These are phyloP conservation scores for Eustalomyia histrio DNA, from an alignment of 2,888 invertebrate species.

Conservation along the genomic window DNA sequence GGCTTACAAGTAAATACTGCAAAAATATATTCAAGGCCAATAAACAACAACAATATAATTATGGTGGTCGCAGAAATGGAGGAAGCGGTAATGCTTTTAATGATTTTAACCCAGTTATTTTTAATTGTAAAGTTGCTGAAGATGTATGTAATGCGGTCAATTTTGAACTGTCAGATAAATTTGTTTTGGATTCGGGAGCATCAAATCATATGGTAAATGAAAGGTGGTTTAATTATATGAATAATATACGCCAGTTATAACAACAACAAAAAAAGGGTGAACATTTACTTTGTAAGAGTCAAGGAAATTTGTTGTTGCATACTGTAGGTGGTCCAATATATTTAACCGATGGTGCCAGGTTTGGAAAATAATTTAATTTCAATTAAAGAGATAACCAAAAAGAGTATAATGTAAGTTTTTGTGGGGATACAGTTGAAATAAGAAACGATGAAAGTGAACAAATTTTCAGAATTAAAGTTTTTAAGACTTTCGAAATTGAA, in stretches of 20 bases:
- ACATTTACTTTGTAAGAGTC: slow-evolving; percentile 1
- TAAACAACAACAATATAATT: slow-evolving; percentile 3
- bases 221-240: slow-evolving; percentile 18
- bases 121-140: slow-evolving; percentile 22
- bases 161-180: background rate
- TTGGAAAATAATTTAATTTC: slow-evolving; percentile 40
- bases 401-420: slow-evolving; percentile 24
- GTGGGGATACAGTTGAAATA: slow-evolving; percentile 14
- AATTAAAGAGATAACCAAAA: slow-evolving; percentile 22
- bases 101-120: slow-evolving; percentile 15
- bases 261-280: slow-evolving; percentile 24
- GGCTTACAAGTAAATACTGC: slow-evolving; percentile 22
- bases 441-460: slow-evolving; percentile 15
- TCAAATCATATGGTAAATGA: slow-evolving; percentile 39
- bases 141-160: background rate
- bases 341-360: slow-evolving; percentile 27
- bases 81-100: slow-evolving; percentile 20
- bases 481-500: slow-evolving; percentile 21
- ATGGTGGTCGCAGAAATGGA: background rate
- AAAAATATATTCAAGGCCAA: slow-evolving; percentile 7
- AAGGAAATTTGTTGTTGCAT: slow-evolving; percentile 18
- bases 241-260: background rate
- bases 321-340: slow-evolving; percentile 13
- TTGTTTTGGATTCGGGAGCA: slow-evolving; percentile 37
- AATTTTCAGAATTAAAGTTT: slow-evolving; percentile 14